Percentiles rank a stretch among this genome's conserved stretches.
phyloP scores from a whole-genome alignment of 2,113 vertebrate species.

The Strix aluco region DNA sequence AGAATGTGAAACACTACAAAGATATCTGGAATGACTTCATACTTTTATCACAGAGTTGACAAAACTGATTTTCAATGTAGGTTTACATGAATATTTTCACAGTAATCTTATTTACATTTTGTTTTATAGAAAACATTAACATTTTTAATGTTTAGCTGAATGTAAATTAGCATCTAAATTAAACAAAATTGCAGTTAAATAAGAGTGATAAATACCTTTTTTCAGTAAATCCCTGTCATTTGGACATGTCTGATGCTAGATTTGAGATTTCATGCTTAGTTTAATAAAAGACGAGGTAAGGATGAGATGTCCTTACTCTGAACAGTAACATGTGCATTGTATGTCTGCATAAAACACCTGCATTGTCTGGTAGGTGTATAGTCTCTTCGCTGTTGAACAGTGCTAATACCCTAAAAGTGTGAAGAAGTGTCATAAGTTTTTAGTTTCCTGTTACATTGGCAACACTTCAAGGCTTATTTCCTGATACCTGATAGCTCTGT shows the following conservation, averaged over 20 bases:
- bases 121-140: constrained; percentile 19
- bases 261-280: constrained; percentile 48
- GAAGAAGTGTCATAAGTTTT: not conserved
- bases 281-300: constrained; percentile 45
- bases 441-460: not conserved
- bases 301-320: constrained; percentile 52
- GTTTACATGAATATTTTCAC: not conserved
- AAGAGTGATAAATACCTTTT: constrained; percentile 31
- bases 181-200: constrained; percentile 12
- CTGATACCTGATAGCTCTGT: not conserved
- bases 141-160: constrained; percentile 30
- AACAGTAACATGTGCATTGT: constrained; percentile 20
- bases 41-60: not conserved
- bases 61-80: not conserved
- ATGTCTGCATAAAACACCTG: constrained; percentile 10
- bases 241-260: constrained; percentile 32
- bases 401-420: not conserved
- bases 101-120: not conserved
- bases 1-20: not conserved
- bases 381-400: not conserved
- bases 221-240: constrained; percentile 11
- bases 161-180: not conserved
- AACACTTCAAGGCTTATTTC: not conserved
- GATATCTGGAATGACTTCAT: not conserved
- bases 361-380: constrained; percentile 29